A percentile compares a stretch with the other conserved stretches of the same genome.
phyloP scores from a whole-genome alignment of 1,140 invertebrate species.

The Drosophila virilis region DNA sequence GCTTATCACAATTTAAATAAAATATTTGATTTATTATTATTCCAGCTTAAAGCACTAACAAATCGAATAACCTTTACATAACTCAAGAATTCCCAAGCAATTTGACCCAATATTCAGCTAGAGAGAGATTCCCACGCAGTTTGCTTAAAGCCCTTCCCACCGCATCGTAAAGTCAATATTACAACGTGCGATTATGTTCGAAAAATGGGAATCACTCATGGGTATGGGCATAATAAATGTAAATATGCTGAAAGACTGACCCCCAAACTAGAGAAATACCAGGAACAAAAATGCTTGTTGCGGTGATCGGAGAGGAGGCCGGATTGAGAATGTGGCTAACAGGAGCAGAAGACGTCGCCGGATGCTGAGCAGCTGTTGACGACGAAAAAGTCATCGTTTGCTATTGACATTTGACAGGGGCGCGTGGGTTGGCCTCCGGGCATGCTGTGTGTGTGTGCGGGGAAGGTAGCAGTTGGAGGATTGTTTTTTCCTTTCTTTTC shows the following conservation, averaged over 20 bases:
- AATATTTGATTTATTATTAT: too few relatives aligned
- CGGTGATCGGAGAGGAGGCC: conserved; percentile 48
- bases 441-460: conserved; percentile 12
- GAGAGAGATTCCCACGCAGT: not conserved
- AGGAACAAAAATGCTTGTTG: conserved; percentile 31
- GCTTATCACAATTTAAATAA: too few relatives aligned
- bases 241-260: conserved; percentile 62
- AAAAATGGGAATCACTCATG: conserved; percentile 30
- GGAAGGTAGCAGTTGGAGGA: not conserved
- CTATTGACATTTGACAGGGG: conserved; percentile 82
- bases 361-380: conserved; percentile 62
- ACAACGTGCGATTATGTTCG: conserved; percentile 49
- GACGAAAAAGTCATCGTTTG: conserved; percentile 48
- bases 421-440: conserved; percentile 57
- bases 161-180: conserved; percentile 42
- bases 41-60: not conserved
- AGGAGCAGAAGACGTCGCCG: not conserved
- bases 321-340: not conserved
- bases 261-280: conserved; percentile 16
- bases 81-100: not conserved
- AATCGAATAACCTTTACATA: not conserved
- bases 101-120: conserved; percentile 33
- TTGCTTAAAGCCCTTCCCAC: not conserved
- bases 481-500: conserved; percentile 33
- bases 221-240: conserved; percentile 58